Conservation (phyloP, 2,888 invertebrate species). For the Andrena hattorfiana region DNA sequence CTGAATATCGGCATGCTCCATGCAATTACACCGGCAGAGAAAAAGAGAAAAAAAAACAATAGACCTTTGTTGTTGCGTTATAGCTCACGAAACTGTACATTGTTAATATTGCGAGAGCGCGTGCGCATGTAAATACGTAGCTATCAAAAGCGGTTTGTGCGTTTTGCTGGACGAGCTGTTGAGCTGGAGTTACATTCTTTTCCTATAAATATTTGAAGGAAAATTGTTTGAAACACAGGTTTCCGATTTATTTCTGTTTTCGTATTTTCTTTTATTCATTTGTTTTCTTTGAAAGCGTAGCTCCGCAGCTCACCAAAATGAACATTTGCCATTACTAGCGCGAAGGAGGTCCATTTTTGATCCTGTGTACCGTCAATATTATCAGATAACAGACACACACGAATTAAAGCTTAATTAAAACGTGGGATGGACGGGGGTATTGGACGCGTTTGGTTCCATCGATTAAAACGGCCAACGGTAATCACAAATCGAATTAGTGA, state of each 20-base stretch:
- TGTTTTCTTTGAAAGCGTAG: conserved; percentile 6
- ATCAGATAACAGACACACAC: conserved; percentile 4
- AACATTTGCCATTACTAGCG: conserved; percentile 22
- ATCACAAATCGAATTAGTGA: conserved; percentile 40
- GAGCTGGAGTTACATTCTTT: background rate
- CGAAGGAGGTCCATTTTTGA: conserved; percentile 7
- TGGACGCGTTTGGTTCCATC: conserved; percentile 31
- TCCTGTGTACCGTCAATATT: background rate
- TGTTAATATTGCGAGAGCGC: conserved; percentile 29
- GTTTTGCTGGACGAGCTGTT: background rate
- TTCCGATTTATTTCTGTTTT: background rate
- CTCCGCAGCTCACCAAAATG: conserved; percentile 26
- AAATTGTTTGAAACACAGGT: background rate
- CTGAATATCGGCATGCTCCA: conserved; percentile 55
- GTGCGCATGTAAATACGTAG: background rate
- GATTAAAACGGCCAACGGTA: conserved; percentile 48
- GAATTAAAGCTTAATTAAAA: conserved; percentile 36
- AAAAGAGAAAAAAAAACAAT: conserved; percentile 17
- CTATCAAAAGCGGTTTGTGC: conserved; percentile 29
- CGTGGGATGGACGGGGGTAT: conserved; percentile 7
- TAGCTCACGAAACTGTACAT: background rate
- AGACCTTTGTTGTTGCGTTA: background rate
- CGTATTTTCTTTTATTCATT: background rate
- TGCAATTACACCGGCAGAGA: conserved; percentile 43
- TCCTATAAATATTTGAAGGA: background rate